phyloP scores from a whole-genome alignment of 64 coral and sea anemone species.

The Anthopleura sola region DNA sequence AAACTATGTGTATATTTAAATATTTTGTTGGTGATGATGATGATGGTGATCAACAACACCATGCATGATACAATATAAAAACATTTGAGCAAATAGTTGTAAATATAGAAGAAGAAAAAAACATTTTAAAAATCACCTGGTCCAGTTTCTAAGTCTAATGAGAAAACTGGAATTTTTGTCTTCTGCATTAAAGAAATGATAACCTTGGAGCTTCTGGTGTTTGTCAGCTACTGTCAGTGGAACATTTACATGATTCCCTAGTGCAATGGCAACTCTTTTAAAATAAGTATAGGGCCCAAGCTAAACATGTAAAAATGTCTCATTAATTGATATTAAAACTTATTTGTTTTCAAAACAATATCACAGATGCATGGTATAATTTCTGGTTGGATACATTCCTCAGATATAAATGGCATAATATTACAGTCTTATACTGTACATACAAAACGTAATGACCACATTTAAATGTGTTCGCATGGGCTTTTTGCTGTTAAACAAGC shows the following conservation, averaged over 20 bases:
- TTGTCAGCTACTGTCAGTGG: slow-evolving; percentile 23
- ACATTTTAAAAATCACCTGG: not conserved
- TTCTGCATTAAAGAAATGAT: slow-evolving; percentile 5
- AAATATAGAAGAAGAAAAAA: not conserved
- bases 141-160: not conserved
- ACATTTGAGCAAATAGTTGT: no score
- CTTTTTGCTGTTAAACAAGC: no score
- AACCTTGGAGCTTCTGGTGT: not conserved
- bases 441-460: no score
- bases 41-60: no score
- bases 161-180: slow-evolving; percentile 5
- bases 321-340: not conserved
- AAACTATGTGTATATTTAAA: no score
- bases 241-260: slow-evolving; percentile 29
- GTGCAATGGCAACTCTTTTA: not conserved
- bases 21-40: not conserved
- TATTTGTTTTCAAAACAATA: not conserved
- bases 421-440: no score
- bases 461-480: no score
- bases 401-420: no score
- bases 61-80: no score
- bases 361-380: no score
- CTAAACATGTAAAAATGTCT: not conserved
- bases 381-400: no score
- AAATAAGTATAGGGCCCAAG: slow-evolving; percentile 5